phyloP scores from a whole-genome alignment of 2,888 invertebrate genomes.

The Cephus pulcher region DNA sequence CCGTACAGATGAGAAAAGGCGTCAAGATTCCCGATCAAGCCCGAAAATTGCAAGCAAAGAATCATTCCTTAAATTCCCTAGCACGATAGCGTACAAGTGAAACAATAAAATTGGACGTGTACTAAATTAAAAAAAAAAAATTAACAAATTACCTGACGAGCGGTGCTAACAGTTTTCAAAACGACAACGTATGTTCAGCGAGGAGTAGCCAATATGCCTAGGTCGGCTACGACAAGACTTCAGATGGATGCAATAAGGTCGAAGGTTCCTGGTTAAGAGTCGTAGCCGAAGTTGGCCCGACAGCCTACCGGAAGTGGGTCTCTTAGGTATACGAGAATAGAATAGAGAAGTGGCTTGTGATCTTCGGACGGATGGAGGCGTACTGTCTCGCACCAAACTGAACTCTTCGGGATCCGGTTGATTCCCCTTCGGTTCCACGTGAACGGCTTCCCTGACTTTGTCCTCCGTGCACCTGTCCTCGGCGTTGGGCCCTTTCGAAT shows the following conservation, averaged over 20 bases:
- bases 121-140: neutral
- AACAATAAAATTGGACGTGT: too few species aligned
- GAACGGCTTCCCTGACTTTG: neutral
- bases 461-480: neutral
- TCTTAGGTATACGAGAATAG: neutral
- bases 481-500: neutral
- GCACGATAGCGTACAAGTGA: too few species aligned
- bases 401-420: neutral
- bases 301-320: neutral
- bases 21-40: too few species aligned
- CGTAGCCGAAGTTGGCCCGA: neutral
- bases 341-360: neutral
- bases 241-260: neutral
- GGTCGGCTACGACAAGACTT: neutral
- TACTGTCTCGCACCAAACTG: neutral
- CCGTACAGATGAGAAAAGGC: too few species aligned
- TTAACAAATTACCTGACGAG: constrained; percentile 55
- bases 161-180: constrained; percentile 66
- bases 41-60: neutral
- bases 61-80: neutral
- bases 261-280: neutral
- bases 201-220: neutral
- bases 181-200: constrained; percentile 52
- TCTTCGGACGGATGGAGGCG: neutral
- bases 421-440: neutral